Evolutionary conservation across 2,888 invertebrate species (phyloP).

Genomic region (Drosophila hamatofila): DNA sequence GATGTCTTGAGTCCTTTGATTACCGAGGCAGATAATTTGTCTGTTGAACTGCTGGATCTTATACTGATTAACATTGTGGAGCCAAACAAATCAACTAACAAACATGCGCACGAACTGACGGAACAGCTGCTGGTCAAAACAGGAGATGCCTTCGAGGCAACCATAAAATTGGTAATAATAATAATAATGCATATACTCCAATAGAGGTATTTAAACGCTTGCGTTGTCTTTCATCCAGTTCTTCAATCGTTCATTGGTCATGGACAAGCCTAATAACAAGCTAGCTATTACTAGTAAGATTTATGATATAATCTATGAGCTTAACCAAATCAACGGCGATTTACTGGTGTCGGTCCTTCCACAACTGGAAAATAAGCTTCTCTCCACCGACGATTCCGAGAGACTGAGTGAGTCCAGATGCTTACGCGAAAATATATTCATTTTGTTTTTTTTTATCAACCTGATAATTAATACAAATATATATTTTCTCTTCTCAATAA

Average conservation of each 20-base stretch:
- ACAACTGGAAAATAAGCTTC: conserved; percentile 97
- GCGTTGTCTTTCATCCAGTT: conserved; percentile 88
- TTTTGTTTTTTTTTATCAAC: too few species aligned
- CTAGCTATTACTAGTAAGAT: conserved; percentile 93
- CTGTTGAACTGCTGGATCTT: conserved; percentile 96
- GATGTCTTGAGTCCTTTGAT: conserved; percentile 97
- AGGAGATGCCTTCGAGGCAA: conserved; percentile 95
- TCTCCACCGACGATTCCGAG: conserved; percentile 95
- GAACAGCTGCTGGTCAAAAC: conserved; percentile 97
- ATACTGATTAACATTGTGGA: conserved; percentile 97
- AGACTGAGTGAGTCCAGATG: conserved; percentile 87
- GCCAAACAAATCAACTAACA: conserved; percentile 94
- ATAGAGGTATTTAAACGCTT: neutral
- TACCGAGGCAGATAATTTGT: conserved; percentile 97
- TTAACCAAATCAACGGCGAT: conserved; percentile 96
- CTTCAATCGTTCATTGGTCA: conserved; percentile 97
- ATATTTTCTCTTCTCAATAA: neutral
- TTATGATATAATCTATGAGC: conserved; percentile 97
- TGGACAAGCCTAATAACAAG: conserved; percentile 95
- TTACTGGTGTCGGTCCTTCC: conserved; percentile 95
- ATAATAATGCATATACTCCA: neutral
- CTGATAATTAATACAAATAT: neutral
- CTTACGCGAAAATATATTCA: neutral
- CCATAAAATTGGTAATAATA: conserved; percentile 93
- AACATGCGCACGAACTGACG: conserved; percentile 95